phyloP scores from a whole-genome alignment of 2,797 vertebrate genomes.

The Sciurus carolinensis region DNA sequence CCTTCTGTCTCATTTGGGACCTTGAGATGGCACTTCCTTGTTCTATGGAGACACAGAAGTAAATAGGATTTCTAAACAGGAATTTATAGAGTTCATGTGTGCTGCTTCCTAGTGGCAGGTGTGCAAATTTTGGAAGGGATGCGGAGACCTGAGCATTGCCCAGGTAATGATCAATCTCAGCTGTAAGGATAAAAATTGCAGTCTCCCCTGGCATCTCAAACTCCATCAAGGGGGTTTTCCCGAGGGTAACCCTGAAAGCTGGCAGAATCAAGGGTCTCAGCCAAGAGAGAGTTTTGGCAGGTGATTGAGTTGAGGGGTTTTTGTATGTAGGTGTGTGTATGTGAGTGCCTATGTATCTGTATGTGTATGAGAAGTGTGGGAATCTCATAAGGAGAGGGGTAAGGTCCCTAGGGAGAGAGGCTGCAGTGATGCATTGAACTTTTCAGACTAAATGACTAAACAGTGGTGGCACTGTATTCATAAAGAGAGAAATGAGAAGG shows the following conservation, averaged over 20 bases:
- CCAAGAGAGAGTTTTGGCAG: background rate
- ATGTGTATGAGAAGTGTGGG: background rate
- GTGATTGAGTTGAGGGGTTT: background rate
- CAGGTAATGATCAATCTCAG: background rate
- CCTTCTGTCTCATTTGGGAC: background rate
- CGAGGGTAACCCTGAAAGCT: background rate
- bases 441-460: background rate
- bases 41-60: background rate
- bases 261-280: background rate
- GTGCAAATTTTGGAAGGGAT: background rate
- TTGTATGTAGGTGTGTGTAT: background rate
- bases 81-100: background rate
- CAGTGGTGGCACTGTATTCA: background rate
- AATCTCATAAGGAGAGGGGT: conserved; percentile 1
- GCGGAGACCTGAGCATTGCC: background rate
- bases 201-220: background rate
- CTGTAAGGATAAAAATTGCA: background rate
- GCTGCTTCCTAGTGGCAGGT: background rate
- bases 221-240: background rate
- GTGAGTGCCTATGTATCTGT: accelerated
- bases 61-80: background rate
- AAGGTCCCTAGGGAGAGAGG: background rate
- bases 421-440: background rate
- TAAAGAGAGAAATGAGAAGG: conserved; percentile 5
- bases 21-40: background rate